Base-by-base conservation (phyloP, 2,113 vertebrate genomes). In the Monopterus albus region DNA sequence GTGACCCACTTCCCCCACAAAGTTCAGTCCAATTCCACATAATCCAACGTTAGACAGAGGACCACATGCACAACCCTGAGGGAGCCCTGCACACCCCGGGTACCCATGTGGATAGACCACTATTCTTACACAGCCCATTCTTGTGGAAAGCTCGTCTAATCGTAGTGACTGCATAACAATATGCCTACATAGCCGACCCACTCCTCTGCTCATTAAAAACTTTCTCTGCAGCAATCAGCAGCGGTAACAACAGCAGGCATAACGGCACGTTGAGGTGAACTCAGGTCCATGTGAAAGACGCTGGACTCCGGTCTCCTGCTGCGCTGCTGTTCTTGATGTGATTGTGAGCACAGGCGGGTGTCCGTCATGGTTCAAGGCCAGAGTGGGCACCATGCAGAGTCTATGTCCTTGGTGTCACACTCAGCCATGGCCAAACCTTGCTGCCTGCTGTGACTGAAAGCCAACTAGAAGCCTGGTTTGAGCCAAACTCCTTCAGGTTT, bases 221-320 rank as follows among this genome's bases (percentile, higher is more conserved):
- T 36, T 62, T 53, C 56, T 75, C 67, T 28, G 63, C 73, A 64
- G 84, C 55, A 82, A 59, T 70, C 23, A 61, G 79, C 15, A 17
- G 33, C 68, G 23, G 23, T 5, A 8, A 43, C 62, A 29, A 10
- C 53, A 53, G 29, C 3, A 17, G 65, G 57, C 57, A 40, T 56
- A 70, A 67, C 75, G 65, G 21, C 68, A 60, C 63, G 68, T 59
- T 25, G 63, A 81, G 72, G 75, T 84, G 82, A 78, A 62, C 36
- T 18, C 20, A 0, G 42, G 52, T 60, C 57, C 42, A 17, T 51
- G 82, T 43, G 51, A 68, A 67, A 66, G 43, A 72, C 0, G 36
- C 57, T 40, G 59, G 69, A 63, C 21, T 64, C 49, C 4, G 7
- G 25, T 21, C 56, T 66, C 86, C 78, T 11, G 0, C 78, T 0